Base-by-base conservation (phyloP, 2,888 invertebrate species). In the Andricus curvator region DNA sequence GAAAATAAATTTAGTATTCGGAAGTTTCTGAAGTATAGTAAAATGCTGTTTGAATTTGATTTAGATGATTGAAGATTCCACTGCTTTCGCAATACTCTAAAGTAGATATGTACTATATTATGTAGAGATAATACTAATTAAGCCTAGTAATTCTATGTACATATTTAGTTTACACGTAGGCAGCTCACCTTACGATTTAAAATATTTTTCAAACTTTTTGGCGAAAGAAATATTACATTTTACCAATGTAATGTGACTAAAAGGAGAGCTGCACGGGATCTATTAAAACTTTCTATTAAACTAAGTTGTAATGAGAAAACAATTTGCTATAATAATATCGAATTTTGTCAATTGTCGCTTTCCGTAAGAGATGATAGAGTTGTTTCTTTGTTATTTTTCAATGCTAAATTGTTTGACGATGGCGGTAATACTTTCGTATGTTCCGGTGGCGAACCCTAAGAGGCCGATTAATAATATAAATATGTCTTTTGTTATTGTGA, bases 401-500 rank as follows among this genome's bases (percentile, higher is more conserved):
- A 86, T 80, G 82, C 85, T 90, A 85, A 95, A 95, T 29, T 94
- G 94, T 20, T 88, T 88, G 5, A 95, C 86, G 65, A 97, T 96
- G 56, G 95, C 93, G 0, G 94, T 93, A 41, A 97, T 90, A 90
- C 97, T 97, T 90, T 96, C 96, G 88, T 95, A 96, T 0, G 96
- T 96, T 51, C 97, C 97, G 0, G 96, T 96, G 2, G 94, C 89
- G 90, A 96, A 97, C 1, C 97, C 96, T 48, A 96, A 90, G 0
- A 96, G 77, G 0, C 96, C 97, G 20, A 97, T 90, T 0, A 95
- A 8, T n/a, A 97, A 93, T 77, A 97, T 96, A 20, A 94, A 65
- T 11, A 93, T 85, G 89, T 97, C 94, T 89, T 97, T 96, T 11
- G 93, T 1, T 17, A 93, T 83, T 48, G 90, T 90, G 78, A 88